Evolutionary conservation across 2,888 invertebrate species (phyloP), one percentile per base, ranked within the genome.

Genomic region (Tanytarsus gracilentus): DNA sequence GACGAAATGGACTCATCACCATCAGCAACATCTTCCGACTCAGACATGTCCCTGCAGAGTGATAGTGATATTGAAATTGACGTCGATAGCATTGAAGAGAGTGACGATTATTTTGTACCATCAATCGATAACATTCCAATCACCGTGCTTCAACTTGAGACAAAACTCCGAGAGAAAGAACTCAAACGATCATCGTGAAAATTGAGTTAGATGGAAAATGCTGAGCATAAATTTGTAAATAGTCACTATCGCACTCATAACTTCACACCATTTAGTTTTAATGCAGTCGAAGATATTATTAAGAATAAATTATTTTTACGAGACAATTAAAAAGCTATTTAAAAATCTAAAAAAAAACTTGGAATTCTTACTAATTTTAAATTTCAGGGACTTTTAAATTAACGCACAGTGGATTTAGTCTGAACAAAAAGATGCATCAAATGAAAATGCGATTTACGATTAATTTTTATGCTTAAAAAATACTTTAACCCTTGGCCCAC

Each of bases 21-120:
- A n/a, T n/a, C n/a, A 14, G 33, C 55, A 18, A 8, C n/a, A 30
- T 11, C 40, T 4, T 23, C 48, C 7, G 23, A 49, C 11, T 59
- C 58, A n/a, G 49, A 59, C 30, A 25, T n/a, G 11, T 60, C 50
- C n/a, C 9, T 14, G 6, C 36, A 49, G 30, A 50, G 33, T n/a
- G 60, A 60, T 6, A 50, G 40, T 33, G 60, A 60, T 26, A 60
- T 60, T 25, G 60, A 60, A 6, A 40, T 60, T 11, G 60, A 60
- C 29, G 48, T 25, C 4, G 16, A 30, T 5, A 21, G 21, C 11
- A 40, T 40, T 25, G 59, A 59, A 48, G 23, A 59, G 11, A 27
- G 4, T 11, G 58, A 58, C 6, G 48, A 59, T 23, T 60, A 50
- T 18, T 49, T 50, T 6, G 26, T 50, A 9, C 36, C 50, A 25